Evolutionary conservation across 2,888 invertebrate genomes (phyloP), one percentile per base, ranked within the genome.

Genomic region (Stegophylla sp.): DNA sequence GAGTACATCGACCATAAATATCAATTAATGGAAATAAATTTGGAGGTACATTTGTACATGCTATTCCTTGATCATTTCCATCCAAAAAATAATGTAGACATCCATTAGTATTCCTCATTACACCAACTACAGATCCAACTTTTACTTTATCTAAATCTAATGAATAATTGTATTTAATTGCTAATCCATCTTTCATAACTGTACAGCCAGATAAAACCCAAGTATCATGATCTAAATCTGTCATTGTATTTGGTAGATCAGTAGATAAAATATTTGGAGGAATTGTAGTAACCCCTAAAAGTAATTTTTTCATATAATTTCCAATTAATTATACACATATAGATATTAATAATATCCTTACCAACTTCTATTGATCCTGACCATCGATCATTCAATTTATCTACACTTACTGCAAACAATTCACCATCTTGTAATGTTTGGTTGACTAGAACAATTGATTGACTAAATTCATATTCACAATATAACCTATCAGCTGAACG

Each of bases 1-100:
- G 95, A 1, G 96, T 94, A 87, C 97, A 97, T 86, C 95, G 95
- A 0, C 97, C 97, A 85, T 96, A 97, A 74, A 97, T 88, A 88
- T 97, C 97, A 72, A 97, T 92, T n/a, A 97, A 96, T 2, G 96
- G 96, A 88, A 94, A 97, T 77, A 97, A 91, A 86, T 92, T 94
- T 53, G 90, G 88, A 82, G 93, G 92, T 4, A 93, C 90, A 82
- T 93, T 92, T 76, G 91, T 90, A 87, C 94, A 94, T 1, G 96
- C 96, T 28, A 91, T 89, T 17, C 95, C 96, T 89, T 94, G 93
- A 85, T 95, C 94, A 85, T 94, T 90, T 0, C 95, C 95, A 85
- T 96, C 93, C 81, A 94, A 88, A 86, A 92, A 95, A 87, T 94
- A 95, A 86, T 96, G 95, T 15, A 96, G 89, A 83, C 91, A 92